phyloP scores from a whole-genome alignment of 92 coral and sea anemone species.

The Ricordea florida region DNA sequence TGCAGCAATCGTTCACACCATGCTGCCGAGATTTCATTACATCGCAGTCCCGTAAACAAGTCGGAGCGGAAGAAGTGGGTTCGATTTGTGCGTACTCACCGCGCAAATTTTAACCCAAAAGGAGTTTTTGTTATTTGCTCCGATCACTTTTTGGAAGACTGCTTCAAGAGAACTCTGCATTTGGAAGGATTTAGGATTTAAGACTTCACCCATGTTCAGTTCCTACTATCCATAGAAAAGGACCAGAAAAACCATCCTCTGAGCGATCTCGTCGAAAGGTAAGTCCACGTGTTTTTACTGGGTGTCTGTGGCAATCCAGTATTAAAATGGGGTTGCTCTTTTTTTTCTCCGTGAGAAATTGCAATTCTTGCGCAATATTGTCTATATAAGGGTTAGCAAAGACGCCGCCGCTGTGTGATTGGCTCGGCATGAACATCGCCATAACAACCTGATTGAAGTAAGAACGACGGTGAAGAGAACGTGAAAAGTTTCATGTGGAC shows the following conservation, averaged over 20 bases:
- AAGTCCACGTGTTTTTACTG: too few species aligned
- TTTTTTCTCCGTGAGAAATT: too few species aligned
- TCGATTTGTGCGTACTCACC: conserved; percentile 25
- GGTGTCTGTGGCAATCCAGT: too few species aligned
- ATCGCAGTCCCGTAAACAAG: conserved; percentile 9
- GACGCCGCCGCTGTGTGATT: too few species aligned
- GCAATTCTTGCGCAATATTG: too few species aligned
- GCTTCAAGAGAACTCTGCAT: conserved; percentile 7
- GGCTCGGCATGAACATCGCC: too few species aligned
- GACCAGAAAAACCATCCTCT: conserved; percentile 1
- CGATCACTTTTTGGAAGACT: conserved; percentile 11
- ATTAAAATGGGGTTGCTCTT: too few species aligned
- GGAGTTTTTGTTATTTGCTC: conserved; percentile 24
- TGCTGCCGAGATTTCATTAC: conserved; percentile 20
- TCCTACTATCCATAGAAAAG: conserved; percentile 24
- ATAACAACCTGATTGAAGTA: too few species aligned
- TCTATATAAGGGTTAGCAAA: too few species aligned
- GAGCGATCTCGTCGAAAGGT: conserved; percentile 32
- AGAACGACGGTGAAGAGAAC: too few species aligned
- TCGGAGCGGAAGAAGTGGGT: conserved; percentile 21
- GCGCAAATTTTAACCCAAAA: conserved; percentile 29
- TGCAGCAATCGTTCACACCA: conserved; percentile 32
- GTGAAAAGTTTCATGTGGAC: too few species aligned
- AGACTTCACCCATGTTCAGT: conserved; percentile 29
- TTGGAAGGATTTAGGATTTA: conserved; percentile 10